Conservation (phyloP, 2,888 invertebrate genomes). For the Noctua fimbriata region DNA sequence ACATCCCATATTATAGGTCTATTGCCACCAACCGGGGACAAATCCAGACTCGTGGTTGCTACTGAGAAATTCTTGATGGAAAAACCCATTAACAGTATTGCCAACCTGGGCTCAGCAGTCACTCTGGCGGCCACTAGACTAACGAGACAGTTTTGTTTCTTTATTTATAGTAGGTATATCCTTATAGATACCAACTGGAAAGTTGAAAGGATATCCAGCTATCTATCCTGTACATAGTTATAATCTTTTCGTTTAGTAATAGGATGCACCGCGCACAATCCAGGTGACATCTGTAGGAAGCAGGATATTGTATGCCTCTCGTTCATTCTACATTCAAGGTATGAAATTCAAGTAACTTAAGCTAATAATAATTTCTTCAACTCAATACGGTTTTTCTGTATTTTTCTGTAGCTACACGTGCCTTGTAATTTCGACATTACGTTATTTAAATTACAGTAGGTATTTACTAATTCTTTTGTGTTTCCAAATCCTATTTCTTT, state of each 20-base stretch:
- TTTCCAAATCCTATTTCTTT: slow-evolving; percentile 22
- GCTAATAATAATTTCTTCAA: slow-evolving; percentile 3
- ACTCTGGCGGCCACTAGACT: not conserved
- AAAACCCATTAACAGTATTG: not conserved
- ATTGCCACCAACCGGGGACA: not conserved
- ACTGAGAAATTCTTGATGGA: not conserved
- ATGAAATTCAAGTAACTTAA: not conserved
- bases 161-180: not conserved
- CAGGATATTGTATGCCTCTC: slow-evolving; percentile 27
- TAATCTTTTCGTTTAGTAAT: not conserved
- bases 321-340: not conserved
- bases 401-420: slow-evolving; percentile 19
- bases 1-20: not conserved
- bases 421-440: not conserved
- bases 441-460: slow-evolving; percentile 19
- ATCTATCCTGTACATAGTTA: not conserved
- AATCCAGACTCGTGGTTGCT: not conserved
- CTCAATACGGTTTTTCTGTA: slow-evolving; percentile 8
- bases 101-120: not conserved
- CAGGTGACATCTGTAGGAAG: slow-evolving; percentile 28
- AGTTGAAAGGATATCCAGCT: slow-evolving; percentile 15
- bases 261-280: slow-evolving; percentile 17
- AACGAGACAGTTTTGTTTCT: not conserved
- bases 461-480: slow-evolving; percentile 4
- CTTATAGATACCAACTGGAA: not conserved